Conservation (phyloP, 1,140 invertebrate species). For the Drosophila busckii region DNA sequence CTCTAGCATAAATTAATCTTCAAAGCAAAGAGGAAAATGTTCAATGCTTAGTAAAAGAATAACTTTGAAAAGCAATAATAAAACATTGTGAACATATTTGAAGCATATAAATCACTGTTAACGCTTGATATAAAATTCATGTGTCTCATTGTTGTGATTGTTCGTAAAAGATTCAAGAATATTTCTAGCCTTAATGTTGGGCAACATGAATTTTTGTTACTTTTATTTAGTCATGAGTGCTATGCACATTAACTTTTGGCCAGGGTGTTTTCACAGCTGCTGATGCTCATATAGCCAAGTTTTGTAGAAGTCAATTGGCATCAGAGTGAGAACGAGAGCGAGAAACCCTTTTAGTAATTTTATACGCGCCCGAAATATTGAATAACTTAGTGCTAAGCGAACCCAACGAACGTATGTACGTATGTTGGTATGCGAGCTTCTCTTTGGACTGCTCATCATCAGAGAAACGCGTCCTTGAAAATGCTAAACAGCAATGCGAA, state of each 20-base stretch:
- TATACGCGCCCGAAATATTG: conserved; percentile 47
- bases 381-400: conserved; percentile 33
- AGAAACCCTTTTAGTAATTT: conserved; percentile 50
- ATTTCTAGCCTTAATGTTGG: not conserved
- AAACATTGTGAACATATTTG: too few species aligned
- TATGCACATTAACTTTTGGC: conserved; percentile 21
- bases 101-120: too few species aligned
- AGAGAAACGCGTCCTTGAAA: conserved; percentile 42
- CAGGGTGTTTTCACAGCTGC: conserved; percentile 37
- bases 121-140: too few species aligned
- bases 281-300: conserved; percentile 21
- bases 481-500: conserved; percentile 33
- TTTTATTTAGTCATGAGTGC: conserved; percentile 11
- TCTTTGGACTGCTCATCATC: conserved; percentile 16
- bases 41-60: too few species aligned
- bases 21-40: too few species aligned
- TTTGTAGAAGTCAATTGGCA: conserved; percentile 1
- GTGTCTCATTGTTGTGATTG: too few species aligned
- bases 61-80: too few species aligned
- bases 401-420: not conserved
- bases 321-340: not conserved
- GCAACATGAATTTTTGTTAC: not conserved
- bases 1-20: too few species aligned
- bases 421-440: not conserved
- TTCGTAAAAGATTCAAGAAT: too few species aligned